Conservation (phyloP, 2,888 invertebrate species). For the Endotricha flammealis region DNA sequence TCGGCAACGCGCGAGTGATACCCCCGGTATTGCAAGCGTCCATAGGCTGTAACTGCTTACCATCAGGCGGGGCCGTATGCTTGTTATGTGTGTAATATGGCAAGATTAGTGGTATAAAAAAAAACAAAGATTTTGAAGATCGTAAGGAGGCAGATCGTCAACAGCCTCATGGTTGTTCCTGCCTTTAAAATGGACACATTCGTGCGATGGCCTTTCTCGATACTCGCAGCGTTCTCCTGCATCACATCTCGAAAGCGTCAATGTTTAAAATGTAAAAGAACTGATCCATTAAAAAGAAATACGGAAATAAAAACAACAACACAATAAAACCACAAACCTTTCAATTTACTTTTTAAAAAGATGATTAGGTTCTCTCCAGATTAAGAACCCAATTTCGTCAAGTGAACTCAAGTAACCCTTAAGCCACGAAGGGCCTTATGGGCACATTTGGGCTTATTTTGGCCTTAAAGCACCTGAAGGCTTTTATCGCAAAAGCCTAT, state of each 20-base stretch:
- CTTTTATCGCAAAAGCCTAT: conserved; percentile 14
- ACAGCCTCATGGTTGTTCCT: too few relatives aligned
- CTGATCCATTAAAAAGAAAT: background rate
- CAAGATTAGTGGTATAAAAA: too few relatives aligned
- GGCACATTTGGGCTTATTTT: conserved; percentile 5
- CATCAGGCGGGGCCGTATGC: too few relatives aligned
- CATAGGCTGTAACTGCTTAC: too few relatives aligned
- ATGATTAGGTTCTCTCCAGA: conserved; percentile 14
- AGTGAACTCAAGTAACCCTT: conserved; percentile 11
- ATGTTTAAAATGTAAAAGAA: background rate
- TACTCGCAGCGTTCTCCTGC: too few relatives aligned
- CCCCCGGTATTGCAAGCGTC: too few relatives aligned
- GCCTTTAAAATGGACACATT: too few relatives aligned
- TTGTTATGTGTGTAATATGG: too few relatives aligned
- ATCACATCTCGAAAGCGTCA: background rate
- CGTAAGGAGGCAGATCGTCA: too few relatives aligned
- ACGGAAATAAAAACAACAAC: background rate
- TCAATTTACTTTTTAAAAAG: conserved; percentile 6
- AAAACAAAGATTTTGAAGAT: too few relatives aligned
- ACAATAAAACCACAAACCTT: background rate
- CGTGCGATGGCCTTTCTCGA: too few relatives aligned
- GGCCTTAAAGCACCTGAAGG: conserved; percentile 7
- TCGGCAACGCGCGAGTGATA: too few relatives aligned
- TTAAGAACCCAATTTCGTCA: conserved; percentile 15
- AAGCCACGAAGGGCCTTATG: background rate